Conservation (phyloP, 2,113 vertebrate species). For the Brachyistius frenatus region DNA sequence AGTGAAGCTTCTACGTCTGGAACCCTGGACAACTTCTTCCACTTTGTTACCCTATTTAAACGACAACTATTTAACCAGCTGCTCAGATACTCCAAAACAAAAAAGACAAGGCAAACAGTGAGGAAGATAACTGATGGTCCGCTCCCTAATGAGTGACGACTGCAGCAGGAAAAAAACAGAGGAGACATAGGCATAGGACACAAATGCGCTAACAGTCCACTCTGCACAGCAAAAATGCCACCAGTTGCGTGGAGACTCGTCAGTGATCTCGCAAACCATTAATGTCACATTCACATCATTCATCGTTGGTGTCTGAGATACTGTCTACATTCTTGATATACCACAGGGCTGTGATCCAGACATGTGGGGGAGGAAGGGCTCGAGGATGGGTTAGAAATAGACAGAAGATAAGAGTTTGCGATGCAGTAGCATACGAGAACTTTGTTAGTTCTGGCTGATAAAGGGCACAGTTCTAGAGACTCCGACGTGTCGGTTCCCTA, state of each 20-base stretch:
- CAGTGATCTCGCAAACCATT: conserved; percentile 28
- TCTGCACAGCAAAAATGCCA: conserved; percentile 1
- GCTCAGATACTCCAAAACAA: background rate
- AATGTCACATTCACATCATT: conserved; percentile 64
- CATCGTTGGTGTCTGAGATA: conserved; percentile 49
- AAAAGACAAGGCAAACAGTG: background rate
- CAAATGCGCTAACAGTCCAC: background rate
- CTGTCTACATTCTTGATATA: conserved; percentile 47
- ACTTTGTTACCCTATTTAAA: background rate
- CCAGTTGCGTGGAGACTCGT: background rate
- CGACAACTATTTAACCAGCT: background rate
- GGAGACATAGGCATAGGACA: background rate
- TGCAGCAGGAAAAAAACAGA: background rate
- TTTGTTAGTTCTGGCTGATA: conserved; percentile 72
- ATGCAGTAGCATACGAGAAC: conserved; percentile 31
- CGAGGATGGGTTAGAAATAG: conserved; percentile 29
- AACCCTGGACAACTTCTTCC: background rate
- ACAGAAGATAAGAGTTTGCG: conserved; percentile 47
- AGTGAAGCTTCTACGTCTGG: background rate
- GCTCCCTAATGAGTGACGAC: conserved; percentile 7
- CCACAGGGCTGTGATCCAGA: conserved; percentile 39
- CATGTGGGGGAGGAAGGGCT: conserved; percentile 43
- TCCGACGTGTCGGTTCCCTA: conserved; percentile 40
- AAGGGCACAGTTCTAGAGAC: conserved; percentile 11
- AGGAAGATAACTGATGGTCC: background rate